These are phyloP conservation scores for Hypotaenidia philippensis DNA, from an alignment of 2,797 vertebrate species.

Conservation along the genomic window DNA sequence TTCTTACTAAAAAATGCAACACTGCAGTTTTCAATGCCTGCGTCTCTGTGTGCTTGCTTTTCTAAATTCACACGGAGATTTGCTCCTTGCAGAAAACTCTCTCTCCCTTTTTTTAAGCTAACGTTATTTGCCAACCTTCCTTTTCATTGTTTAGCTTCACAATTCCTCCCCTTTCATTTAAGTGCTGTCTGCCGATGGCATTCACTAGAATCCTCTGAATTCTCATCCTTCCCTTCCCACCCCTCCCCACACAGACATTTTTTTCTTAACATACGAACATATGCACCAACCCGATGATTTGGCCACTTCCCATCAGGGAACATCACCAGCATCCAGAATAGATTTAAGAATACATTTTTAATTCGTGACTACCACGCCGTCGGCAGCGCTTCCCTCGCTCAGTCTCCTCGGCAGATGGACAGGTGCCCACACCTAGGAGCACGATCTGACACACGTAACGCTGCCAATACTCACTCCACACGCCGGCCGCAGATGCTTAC, in stretches of 20 bases:
- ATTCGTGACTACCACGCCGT: rapidly evolving
- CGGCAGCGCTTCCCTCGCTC: rapidly evolving
- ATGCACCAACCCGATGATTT: not conserved
- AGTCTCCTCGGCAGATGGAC: rapidly evolving
- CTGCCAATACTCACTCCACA: not conserved
- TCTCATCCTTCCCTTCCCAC: not conserved
- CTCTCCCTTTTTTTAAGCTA: not conserved
- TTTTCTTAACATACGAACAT: rapidly evolving
- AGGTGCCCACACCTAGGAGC: not conserved
- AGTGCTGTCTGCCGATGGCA: rapidly evolving
- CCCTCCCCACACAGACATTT: not conserved
- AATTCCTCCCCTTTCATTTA: not conserved
- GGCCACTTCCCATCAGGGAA: not conserved
- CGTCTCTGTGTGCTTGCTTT: not conserved
- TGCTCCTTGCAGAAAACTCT: not conserved
- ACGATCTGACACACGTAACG: not conserved
- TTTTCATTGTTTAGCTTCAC: not conserved
- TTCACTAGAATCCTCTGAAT: not conserved
- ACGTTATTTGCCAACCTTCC: not conserved
- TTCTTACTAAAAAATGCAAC: not conserved
- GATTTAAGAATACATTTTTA: not conserved
- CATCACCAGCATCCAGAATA: not conserved
- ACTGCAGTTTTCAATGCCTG: not conserved
- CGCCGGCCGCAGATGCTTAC: rapidly evolving
- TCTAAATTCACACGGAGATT: not conserved